Evolutionary conservation across 2,888 invertebrate species (phyloP).

Genomic region (Leptinotarsa juncta): DNA sequence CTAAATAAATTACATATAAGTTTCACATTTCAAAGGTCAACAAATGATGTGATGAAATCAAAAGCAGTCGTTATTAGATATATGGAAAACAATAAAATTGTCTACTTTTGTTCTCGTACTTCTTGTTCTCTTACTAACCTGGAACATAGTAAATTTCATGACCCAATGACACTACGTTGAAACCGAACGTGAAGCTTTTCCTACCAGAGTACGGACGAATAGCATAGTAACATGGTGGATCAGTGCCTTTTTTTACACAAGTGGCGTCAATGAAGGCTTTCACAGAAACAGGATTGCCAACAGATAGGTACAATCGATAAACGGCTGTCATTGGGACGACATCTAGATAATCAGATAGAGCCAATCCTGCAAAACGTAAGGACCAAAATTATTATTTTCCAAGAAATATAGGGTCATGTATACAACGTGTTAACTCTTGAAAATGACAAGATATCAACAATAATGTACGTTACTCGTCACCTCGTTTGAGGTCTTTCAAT

Average conservation of each 20-base stretch:
- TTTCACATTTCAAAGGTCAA: too few relatives aligned
- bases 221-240: constrained; percentile 46
- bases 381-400: too few relatives aligned
- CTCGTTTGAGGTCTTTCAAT: too few relatives aligned
- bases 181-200: constrained; percentile 24
- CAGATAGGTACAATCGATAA: constrained; percentile 53
- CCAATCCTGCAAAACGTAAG: constrained; percentile 42
- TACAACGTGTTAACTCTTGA: too few relatives aligned
- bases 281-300: constrained; percentile 57
- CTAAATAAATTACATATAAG: too few relatives aligned
- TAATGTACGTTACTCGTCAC: too few relatives aligned
- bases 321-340: constrained; percentile 53
- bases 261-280: constrained; percentile 50
- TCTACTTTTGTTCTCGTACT: too few relatives aligned
- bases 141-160: constrained; percentile 35
- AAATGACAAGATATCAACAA: too few relatives aligned
- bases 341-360: constrained; percentile 52
- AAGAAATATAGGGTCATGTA: too few relatives aligned
- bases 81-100: too few relatives aligned
- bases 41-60: too few relatives aligned
- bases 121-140: constrained; percentile 20
- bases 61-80: too few relatives aligned
- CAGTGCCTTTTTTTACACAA: constrained; percentile 45
- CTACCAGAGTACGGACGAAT: constrained; percentile 26
- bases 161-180: constrained; percentile 36